phyloP scores from a whole-genome alignment of 2,888 invertebrate genomes.

The Gnatocerus cornutus region DNA sequence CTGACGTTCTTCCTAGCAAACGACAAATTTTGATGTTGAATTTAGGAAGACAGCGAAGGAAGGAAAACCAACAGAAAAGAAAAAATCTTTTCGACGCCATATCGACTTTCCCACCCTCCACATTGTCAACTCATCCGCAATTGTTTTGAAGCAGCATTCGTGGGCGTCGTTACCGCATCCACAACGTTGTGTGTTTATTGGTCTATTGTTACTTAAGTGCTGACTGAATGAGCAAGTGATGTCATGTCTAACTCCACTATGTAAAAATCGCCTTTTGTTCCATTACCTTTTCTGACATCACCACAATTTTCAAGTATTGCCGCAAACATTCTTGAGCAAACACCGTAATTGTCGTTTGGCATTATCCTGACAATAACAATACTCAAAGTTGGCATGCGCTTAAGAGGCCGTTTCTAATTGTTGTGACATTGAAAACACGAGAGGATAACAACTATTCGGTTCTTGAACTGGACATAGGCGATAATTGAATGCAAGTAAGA shows the following conservation, averaged over 20 bases:
- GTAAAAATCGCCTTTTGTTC: constrained; percentile 29
- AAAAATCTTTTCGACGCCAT: too few relatives aligned
- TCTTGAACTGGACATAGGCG: constrained; percentile 42
- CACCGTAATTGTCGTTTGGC: constrained; percentile 32
- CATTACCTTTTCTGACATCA: constrained; percentile 21
- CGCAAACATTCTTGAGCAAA: constrained; percentile 32
- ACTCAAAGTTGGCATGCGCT: constrained; percentile 7
- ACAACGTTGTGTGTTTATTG: constrained; percentile 16
- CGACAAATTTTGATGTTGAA: too few relatives aligned
- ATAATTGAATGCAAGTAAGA: constrained; percentile 42
- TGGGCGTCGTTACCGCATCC: constrained; percentile 10
- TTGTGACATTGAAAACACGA: constrained; percentile 32
- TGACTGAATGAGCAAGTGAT: constrained; percentile 16
- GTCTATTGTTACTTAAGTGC: constrained; percentile 24
- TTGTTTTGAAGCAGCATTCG: background rate
- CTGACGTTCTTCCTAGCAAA: too few relatives aligned
- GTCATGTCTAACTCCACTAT: constrained; percentile 25
- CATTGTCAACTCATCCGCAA: too few relatives aligned
- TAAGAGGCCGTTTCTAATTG: constrained; percentile 35
- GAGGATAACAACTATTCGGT: constrained; percentile 28
- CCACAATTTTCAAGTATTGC: constrained; percentile 26
- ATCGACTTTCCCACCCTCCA: too few relatives aligned
- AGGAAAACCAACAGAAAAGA: too few relatives aligned
- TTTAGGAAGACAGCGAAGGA: too few relatives aligned
- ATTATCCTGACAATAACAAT: constrained; percentile 33